Percentiles rank a stretch among this genome's conserved stretches.
Conservation (phyloP, 2,797 vertebrate species). For the Melanotaenia parkinsoni region DNA sequence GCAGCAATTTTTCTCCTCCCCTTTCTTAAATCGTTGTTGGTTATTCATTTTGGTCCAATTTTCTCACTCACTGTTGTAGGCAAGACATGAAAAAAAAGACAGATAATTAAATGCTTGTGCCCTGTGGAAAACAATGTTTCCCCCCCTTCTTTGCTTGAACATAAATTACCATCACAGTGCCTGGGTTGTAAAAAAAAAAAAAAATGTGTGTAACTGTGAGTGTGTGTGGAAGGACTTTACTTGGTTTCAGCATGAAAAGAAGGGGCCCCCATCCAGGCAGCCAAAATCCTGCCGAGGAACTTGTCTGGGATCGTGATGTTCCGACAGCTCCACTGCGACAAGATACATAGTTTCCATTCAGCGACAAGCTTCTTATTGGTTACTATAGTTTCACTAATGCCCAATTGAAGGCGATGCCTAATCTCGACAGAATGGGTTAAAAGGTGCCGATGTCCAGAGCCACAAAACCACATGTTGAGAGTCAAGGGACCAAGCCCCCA, state of each 20-base stretch:
- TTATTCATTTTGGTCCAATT: constrained; percentile 80
- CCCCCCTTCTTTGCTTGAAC: constrained; percentile 84
- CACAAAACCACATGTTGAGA: constrained; percentile 99
- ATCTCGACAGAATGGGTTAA: constrained; percentile 99
- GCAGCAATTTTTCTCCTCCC: constrained; percentile 49
- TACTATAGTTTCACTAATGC: constrained; percentile 99
- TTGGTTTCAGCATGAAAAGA: constrained; percentile 89
- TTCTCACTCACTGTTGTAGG: constrained; percentile 81
- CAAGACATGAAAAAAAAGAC: constrained; percentile 84
- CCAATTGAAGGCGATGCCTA: constrained; percentile 95
- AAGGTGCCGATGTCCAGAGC: constrained; percentile 98
- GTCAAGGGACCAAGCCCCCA: constrained; percentile 94
- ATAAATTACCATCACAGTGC: constrained; percentile 89
- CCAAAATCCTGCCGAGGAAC: constrained; percentile 93
- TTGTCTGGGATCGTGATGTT: constrained; percentile 91
- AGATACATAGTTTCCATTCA: constrained; percentile 99
- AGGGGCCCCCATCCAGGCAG: constrained; percentile 88
- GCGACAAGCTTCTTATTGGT: constrained; percentile 97
- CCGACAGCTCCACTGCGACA: constrained; percentile 94
- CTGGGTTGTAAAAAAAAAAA: constrained; percentile 68
- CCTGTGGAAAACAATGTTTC: constrained; percentile 83
- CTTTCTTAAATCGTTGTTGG: constrained; percentile 68
- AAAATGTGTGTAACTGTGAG: constrained; percentile 58
- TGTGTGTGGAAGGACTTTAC: constrained; percentile 81
- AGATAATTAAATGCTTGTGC: constrained; percentile 90